phyloP scores from a whole-genome alignment of 1,140 invertebrate genomes.

The Trichoplusia ni region DNA sequence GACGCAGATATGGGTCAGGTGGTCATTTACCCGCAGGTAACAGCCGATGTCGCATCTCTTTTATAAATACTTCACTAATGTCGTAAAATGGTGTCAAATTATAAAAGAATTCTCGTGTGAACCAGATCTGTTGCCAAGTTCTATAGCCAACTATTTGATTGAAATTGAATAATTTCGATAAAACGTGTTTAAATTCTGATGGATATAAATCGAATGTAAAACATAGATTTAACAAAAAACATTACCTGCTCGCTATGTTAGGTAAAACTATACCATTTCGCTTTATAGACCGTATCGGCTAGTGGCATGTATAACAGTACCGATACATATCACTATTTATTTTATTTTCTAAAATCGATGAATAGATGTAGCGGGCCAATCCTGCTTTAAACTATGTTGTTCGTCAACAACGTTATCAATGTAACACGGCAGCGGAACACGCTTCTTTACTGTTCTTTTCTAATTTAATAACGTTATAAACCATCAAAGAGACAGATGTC shows the following conservation, averaged over 20 bases:
- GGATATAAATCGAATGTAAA: too few relatives aligned
- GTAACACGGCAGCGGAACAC: neutral
- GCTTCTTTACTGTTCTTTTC: neutral
- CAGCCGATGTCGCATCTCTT: slow-evolving; percentile 36
- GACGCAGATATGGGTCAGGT: slow-evolving; percentile 71
- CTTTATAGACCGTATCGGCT: slow-evolving; percentile 8
- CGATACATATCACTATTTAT: slow-evolving; percentile 43
- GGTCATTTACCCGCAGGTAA: slow-evolving; percentile 72
- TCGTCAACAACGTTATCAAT: neutral
- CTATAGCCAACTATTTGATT: too few relatives aligned
- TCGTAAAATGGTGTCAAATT: slow-evolving; percentile 22
- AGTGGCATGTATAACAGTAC: slow-evolving; percentile 20
- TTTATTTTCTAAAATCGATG: slow-evolving; percentile 40
- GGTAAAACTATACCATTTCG: neutral
- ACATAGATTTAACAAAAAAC: neutral
- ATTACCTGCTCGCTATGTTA: neutral
- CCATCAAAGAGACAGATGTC: neutral
- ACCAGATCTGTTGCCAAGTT: too few relatives aligned
- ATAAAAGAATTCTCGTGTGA: neutral
- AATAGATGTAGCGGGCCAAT: neutral
- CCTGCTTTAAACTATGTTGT: neutral
- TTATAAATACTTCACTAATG: slow-evolving; percentile 20
- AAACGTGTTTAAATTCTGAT: neutral
- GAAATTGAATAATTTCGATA: neutral
- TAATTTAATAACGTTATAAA: neutral